Percentiles rank a stretch among this genome's conserved stretches.
These are phyloP conservation scores for Macropodus opercularis DNA, from an alignment of 2,797 vertebrate genomes.

Conservation along the genomic window DNA sequence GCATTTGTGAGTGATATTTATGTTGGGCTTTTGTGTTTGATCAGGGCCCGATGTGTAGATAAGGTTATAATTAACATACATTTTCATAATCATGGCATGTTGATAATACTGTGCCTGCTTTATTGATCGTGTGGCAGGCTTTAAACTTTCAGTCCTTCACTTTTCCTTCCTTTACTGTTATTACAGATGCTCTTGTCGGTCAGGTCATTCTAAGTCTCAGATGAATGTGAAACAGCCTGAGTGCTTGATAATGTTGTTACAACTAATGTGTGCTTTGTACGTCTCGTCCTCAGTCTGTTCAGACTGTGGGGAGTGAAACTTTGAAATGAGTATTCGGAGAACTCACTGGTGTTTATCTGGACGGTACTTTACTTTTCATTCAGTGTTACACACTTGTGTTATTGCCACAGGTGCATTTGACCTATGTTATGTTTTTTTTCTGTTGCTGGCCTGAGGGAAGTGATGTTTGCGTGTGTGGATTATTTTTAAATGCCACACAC, in stretches of 20 bases:
- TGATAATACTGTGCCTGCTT: conserved; percentile 39
- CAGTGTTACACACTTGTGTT: conserved; percentile 13
- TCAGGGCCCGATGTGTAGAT: conserved; percentile 21
- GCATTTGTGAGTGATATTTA: conserved; percentile 9
- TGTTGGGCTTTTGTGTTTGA: conserved; percentile 28
- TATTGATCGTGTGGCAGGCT: conserved; percentile 34
- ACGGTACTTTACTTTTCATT: conserved; percentile 42
- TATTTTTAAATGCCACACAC: conserved; percentile 7
- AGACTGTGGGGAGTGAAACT: conserved; percentile 34
- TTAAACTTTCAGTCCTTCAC: conserved; percentile 58
- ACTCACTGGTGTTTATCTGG: conserved; percentile 30
- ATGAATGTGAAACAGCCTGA: conserved; percentile 55
- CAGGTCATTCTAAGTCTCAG: conserved; percentile 40
- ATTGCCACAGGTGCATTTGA: conserved; percentile 22
- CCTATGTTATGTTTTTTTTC: conserved; percentile 23
- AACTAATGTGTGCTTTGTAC: conserved; percentile 31
- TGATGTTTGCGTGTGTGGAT: conserved; percentile 4
- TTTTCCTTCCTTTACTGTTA: conserved; percentile 39
- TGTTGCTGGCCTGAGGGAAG: conserved; percentile 4
- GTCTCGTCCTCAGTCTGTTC: conserved; percentile 26
- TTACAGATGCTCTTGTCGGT: conserved; percentile 14
- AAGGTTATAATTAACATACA: conserved; percentile 17
- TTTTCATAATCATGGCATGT: conserved; percentile 25
- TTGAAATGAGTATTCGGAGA: conserved; percentile 32
- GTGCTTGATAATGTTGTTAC: conserved; percentile 30